Percentiles rank a stretch among this genome's conserved stretches.
phyloP scores from a whole-genome alignment of 2,888 invertebrate species.

The Monopis laevigella region DNA sequence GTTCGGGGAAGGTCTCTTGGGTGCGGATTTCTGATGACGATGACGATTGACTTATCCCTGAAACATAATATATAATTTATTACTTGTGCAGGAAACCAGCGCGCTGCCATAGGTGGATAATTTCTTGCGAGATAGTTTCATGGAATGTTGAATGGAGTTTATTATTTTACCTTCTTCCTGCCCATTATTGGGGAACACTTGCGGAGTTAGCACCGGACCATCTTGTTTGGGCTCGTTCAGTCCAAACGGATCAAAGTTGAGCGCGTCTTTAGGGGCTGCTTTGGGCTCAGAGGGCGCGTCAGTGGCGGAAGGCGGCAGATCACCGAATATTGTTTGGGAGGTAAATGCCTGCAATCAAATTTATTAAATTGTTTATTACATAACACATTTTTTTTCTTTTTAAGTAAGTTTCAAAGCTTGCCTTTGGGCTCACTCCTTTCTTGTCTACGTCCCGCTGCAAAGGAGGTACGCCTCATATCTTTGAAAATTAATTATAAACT shows the following conservation, averaged over 20 bases:
- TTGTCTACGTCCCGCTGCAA: no score
- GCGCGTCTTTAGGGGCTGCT: slow-evolving; percentile 27
- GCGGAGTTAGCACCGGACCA: slow-evolving; percentile 38
- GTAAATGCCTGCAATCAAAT: slow-evolving; percentile 13
- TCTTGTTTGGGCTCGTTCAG: slow-evolving; percentile 56
- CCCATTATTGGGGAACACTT: slow-evolving; percentile 21
- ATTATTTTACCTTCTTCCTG: slow-evolving; percentile 40
- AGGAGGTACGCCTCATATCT: no score
- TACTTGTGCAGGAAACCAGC: no score
- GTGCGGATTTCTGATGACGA: background rate
- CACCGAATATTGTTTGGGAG: slow-evolving; percentile 47
- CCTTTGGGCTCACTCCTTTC: no score
- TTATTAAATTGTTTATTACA: no score
- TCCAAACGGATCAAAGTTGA: slow-evolving; percentile 75
- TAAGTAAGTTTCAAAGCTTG: no score
- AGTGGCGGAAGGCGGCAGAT: slow-evolving; percentile 42
- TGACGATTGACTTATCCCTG: no score
- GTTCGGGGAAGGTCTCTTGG: slow-evolving; percentile 78
- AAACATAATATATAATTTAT: no score
- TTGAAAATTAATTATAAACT: no score
- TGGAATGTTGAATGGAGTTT: background rate
- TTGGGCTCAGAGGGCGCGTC: slow-evolving; percentile 19
- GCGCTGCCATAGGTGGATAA: no score
- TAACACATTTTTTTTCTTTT: no score
- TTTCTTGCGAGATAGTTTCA: no score